Percentiles rank a stretch among this genome's conserved stretches.
phyloP scores from a whole-genome alignment of 2,797 vertebrate genomes.

The Bucorvus abyssinicus region DNA sequence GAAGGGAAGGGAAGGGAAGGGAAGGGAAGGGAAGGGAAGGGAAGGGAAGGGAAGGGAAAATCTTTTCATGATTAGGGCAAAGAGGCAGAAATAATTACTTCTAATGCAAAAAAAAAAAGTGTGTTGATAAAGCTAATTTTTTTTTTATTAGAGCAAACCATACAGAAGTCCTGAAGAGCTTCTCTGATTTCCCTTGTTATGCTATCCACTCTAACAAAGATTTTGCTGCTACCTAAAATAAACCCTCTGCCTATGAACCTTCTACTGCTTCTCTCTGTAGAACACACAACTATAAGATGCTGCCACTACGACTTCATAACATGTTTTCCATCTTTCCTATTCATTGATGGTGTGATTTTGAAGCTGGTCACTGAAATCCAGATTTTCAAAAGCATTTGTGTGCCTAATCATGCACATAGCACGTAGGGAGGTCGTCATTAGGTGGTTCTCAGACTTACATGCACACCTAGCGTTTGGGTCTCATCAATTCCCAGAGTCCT shows the following conservation, averaged over 20 bases:
- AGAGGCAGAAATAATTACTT: background rate
- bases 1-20: no score
- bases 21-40: no score
- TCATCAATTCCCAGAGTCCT: background rate
- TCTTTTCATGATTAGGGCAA: background rate
- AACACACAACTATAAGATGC: background rate
- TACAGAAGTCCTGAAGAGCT: background rate
- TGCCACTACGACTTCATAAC: background rate
- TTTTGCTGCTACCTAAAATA: background rate
- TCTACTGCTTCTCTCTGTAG: background rate
- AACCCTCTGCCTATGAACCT: background rate
- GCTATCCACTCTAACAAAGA: background rate
- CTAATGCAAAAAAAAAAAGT: background rate
- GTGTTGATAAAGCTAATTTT: background rate
- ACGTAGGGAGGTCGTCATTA: background rate
- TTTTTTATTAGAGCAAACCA: background rate
- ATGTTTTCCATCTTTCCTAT: background rate
- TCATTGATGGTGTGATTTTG: background rate
- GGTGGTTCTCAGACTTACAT: background rate
- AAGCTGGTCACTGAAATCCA: background rate
- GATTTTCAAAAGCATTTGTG: background rate
- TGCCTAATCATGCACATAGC: background rate
- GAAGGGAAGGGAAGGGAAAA: no score
- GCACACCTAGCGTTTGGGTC: background rate
- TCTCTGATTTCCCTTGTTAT: background rate